These are phyloP conservation scores for Eilema sororculum DNA, from an alignment of 2,888 invertebrate species.

Conservation along the genomic window DNA sequence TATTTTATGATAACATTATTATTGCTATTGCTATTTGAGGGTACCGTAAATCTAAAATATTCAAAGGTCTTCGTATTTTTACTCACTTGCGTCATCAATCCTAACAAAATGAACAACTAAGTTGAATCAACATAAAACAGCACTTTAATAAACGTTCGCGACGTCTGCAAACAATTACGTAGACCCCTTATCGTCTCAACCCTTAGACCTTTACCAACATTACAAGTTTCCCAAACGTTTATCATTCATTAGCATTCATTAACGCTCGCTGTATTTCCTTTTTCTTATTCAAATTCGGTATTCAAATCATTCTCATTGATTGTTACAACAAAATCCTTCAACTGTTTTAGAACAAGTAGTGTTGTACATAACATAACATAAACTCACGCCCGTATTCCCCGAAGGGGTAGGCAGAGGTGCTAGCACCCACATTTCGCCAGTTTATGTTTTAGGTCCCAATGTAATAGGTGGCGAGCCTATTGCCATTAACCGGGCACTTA, in stretches of 20 bases:
- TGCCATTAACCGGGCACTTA: no score
- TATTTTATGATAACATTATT: no score
- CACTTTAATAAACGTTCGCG: neutral
- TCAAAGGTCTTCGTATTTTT: neutral
- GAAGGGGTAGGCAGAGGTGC: no score
- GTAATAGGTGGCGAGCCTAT: no score
- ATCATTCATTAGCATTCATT: slow-evolving; percentile 11
- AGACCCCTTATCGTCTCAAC: slow-evolving; percentile 6
- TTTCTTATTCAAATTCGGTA: slow-evolving; percentile 7
- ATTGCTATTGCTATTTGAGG: no score
- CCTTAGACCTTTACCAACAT: slow-evolving; percentile 4
- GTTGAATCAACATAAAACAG: neutral
- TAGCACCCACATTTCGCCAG: no score
- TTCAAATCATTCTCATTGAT: neutral
- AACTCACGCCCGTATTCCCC: no score
- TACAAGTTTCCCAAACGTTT: slow-evolving; percentile 1
- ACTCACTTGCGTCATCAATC: neutral
- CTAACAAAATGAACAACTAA: neutral
- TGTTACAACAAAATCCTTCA: neutral
- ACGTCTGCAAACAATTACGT: slow-evolving; percentile 9
- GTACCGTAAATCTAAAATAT: no score
- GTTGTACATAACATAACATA: neutral
- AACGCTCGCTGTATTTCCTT: neutral
- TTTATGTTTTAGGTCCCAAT: no score
- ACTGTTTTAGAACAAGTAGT: neutral